Percentiles rank a stretch among this genome's conserved stretches.
These are phyloP conservation scores for Pseudoips prasinana DNA, from an alignment of 2,888 invertebrate genomes.

Conservation along the genomic window DNA sequence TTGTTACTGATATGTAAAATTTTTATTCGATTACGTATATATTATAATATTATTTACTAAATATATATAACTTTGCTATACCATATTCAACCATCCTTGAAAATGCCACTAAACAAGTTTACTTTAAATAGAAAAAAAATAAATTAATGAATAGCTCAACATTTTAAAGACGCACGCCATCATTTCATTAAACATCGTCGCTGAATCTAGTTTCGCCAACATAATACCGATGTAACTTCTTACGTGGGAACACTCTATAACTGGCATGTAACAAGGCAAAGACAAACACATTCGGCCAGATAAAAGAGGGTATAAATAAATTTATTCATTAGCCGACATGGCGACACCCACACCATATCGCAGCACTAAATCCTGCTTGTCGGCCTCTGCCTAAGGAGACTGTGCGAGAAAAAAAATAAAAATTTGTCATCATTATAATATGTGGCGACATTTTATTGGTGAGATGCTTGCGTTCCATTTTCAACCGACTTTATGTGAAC, in stretches of 20 bases:
- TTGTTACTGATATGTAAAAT: too few relatives aligned
- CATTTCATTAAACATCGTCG: too few relatives aligned
- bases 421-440: constrained; percentile 24
- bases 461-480: neutral
- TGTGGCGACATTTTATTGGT: constrained; percentile 20
- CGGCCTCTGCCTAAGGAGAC: constrained; percentile 65
- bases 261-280: constrained; percentile 41
- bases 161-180: too few relatives aligned
- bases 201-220: neutral
- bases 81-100: too few relatives aligned
- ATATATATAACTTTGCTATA: too few relatives aligned
- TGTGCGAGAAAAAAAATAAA: constrained; percentile 54
- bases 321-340: constrained; percentile 81
- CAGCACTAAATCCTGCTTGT: constrained; percentile 75
- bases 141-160: too few relatives aligned
- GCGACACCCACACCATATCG: constrained; percentile 78
- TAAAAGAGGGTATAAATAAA: constrained; percentile 76
- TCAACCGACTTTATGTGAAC: constrained; percentile 1
- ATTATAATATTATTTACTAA: too few relatives aligned
- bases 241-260: constrained; percentile 18
- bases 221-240: neutral
- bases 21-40: too few relatives aligned
- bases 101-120: too few relatives aligned
- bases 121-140: too few relatives aligned
- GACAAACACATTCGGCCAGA: constrained; percentile 57